Conservation (phyloP, 2,888 invertebrate species). For the Tetramorium bicarinatum region DNA sequence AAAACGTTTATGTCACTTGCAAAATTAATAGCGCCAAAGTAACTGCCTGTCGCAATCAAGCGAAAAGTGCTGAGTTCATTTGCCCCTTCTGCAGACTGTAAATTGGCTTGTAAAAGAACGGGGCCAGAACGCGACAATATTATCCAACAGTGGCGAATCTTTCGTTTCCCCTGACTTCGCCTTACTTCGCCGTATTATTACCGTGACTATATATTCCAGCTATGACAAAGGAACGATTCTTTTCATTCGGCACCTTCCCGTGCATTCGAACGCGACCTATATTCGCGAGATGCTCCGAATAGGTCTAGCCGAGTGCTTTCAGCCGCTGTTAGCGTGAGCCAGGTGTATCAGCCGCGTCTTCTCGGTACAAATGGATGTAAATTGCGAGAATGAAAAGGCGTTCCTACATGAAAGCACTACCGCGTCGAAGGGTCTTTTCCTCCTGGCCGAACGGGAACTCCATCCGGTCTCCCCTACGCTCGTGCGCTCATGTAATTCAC, state of each 20-base stretch:
- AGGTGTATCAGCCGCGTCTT: slow-evolving; percentile 66
- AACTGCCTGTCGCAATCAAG: slow-evolving; percentile 35
- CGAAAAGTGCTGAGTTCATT: slow-evolving; percentile 44
- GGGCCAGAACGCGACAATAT: slow-evolving; percentile 60
- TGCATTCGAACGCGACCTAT: slow-evolving; percentile 67
- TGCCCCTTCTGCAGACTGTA: slow-evolving; percentile 35
- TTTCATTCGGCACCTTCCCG: slow-evolving; percentile 58
- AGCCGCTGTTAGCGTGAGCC: slow-evolving; percentile 61
- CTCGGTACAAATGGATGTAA: slow-evolving; percentile 76
- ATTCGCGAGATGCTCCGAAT: slow-evolving; percentile 61
- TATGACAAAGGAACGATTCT: slow-evolving; percentile 59
- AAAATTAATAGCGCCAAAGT: slow-evolving; percentile 36
- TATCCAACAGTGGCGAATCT: slow-evolving; percentile 51
- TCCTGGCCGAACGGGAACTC: slow-evolving; percentile 31
- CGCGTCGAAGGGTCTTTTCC: slow-evolving; percentile 64
- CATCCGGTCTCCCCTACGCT: slow-evolving; percentile 8
- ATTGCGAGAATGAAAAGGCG: slow-evolving; percentile 77
- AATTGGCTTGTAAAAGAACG: slow-evolving; percentile 64
- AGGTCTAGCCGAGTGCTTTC: slow-evolving; percentile 70
- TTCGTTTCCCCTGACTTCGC: slow-evolving; percentile 38
- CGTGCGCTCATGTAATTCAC: slow-evolving; percentile 52
- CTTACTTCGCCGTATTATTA: slow-evolving; percentile 23
- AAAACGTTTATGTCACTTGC: neutral
- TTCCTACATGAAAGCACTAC: slow-evolving; percentile 69
- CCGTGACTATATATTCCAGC: neutral